Percentiles rank a stretch among this genome's conserved stretches.
Evolutionary conservation across 2,797 vertebrate species (phyloP).

Genomic region (Diceros bicornis): DNA sequence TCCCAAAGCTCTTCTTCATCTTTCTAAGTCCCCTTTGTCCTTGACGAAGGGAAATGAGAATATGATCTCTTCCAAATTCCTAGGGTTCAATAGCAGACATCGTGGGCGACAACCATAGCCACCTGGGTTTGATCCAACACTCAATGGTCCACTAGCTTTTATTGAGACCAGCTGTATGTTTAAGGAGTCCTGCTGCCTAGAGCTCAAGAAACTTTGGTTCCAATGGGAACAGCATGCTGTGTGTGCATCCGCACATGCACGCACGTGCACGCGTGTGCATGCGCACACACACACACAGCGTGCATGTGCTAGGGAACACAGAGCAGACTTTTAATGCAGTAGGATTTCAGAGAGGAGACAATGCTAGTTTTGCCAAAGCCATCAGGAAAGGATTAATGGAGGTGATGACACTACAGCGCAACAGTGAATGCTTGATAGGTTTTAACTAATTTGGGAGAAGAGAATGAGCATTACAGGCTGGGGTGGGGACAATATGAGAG

Average conservation of each 20-base stretch:
- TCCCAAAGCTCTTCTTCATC: neutral
- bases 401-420: neutral
- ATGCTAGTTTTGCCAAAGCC: neutral
- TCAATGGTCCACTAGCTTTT: neutral
- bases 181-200: neutral
- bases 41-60: neutral
- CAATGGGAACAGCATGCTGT: neutral
- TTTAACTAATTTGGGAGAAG: constrained; percentile 24
- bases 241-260: fast-evolving
- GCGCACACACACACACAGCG: neutral
- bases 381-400: neutral
- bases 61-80: neutral
- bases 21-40: neutral
- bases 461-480: neutral
- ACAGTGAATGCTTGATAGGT: neutral
- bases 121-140: neutral
- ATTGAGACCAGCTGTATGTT: neutral
- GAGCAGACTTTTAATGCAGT: neutral
- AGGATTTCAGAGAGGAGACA: neutral
- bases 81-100: neutral
- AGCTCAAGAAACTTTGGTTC: neutral
- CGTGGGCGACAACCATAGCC: neutral
- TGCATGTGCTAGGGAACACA: fast-evolving
- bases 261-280: neutral
- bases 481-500: neutral